Percentiles rank a stretch among this genome's conserved stretches.
phyloP scores from a whole-genome alignment of 2,888 invertebrate species.

The Melieria crassipennis region DNA sequence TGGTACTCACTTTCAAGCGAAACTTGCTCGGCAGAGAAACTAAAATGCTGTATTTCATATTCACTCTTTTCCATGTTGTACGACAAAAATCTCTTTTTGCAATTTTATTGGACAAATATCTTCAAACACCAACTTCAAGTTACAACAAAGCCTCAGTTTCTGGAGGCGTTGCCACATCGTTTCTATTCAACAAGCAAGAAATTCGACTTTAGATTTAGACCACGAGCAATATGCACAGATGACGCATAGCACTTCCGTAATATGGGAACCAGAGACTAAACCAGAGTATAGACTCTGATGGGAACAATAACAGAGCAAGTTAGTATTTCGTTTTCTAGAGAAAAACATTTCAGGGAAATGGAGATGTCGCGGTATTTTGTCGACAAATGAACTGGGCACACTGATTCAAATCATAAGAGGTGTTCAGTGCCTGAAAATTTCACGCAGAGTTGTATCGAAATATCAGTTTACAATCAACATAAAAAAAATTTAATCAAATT shows the following conservation, averaged over 20 bases:
- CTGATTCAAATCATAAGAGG: no score
- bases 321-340: neutral
- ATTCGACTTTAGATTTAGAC: no score
- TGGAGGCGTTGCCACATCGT: no score
- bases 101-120: neutral
- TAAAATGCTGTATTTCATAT: conserved; percentile 54
- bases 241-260: neutral
- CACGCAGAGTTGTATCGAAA: no score
- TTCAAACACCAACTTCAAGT: neutral
- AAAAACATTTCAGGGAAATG: no score
- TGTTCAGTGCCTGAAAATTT: no score
- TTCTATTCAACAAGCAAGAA: no score
- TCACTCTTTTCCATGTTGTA: conserved; percentile 47
- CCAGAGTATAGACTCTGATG: neutral
- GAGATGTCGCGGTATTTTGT: no score
- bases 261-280: neutral
- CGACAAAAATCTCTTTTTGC: neutral
- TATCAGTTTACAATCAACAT: no score
- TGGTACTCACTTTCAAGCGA: conserved; percentile 49
- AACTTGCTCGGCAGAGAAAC: conserved; percentile 50
- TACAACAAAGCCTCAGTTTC: neutral
- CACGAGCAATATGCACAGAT: no score
- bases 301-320: neutral
- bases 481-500: no score
- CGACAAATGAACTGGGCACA: no score